Conservation (phyloP, 2,888 invertebrate species). For the Polydrusus pterygomalis region DNA sequence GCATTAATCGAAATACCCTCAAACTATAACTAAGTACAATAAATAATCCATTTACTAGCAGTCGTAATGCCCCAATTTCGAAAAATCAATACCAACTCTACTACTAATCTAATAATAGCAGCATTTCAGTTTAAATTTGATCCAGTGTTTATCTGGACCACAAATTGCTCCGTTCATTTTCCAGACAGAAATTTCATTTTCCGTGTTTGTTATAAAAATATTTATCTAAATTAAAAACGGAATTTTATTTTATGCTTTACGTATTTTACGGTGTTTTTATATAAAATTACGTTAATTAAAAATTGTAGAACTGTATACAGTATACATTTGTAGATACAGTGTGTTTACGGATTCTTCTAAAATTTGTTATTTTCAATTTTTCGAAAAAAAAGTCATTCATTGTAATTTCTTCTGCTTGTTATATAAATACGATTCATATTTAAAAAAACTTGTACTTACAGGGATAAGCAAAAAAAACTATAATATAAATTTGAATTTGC, state of each 20-base stretch:
- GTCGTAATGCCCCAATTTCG: conserved; percentile 5
- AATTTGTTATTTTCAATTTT: too few species aligned
- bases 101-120: conserved; percentile 22
- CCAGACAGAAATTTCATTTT: conserved; percentile 6
- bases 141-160: conserved; percentile 26
- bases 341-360: too few species aligned
- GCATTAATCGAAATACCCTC: too few species aligned
- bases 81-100: conserved; percentile 14
- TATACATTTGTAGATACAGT: too few species aligned
- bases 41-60: conserved; percentile 5
- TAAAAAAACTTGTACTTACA: too few species aligned
- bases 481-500: too few species aligned
- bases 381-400: too few species aligned
- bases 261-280: neutral
- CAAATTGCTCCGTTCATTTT: conserved; percentile 21
- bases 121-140: conserved; percentile 28
- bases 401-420: too few species aligned
- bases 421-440: too few species aligned
- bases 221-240: neutral
- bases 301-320: too few species aligned
- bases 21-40: neutral
- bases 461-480: too few species aligned
- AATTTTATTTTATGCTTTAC: neutral
- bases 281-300: too few species aligned
- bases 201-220: conserved; percentile 7